phyloP scores from a whole-genome alignment of 2,113 vertebrate species.

The Sorex fumeus region DNA sequence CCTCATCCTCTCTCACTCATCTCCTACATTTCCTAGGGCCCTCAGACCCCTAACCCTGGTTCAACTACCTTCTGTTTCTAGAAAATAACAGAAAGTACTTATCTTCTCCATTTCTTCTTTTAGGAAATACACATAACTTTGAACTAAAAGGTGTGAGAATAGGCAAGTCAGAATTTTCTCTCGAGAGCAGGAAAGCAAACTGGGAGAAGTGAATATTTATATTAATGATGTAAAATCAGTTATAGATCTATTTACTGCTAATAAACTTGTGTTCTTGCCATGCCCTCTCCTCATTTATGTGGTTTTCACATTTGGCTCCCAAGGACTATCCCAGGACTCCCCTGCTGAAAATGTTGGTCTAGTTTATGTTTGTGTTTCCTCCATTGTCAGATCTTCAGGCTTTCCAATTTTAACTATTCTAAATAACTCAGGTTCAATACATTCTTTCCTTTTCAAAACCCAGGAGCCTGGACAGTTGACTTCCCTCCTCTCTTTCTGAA shows the following conservation, averaged over 20 bases:
- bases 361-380: neutral
- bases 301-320: too few relatives aligned
- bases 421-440: neutral
- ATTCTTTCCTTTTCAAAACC: neutral
- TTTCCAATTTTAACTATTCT: neutral
- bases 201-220: neutral
- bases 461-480: neutral
- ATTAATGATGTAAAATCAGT: neutral
- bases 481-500: constrained; percentile 16
- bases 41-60: neutral
- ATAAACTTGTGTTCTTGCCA: too few relatives aligned
- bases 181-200: neutral
- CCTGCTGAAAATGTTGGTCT: too few relatives aligned
- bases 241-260: too few relatives aligned
- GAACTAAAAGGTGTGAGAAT: neutral
- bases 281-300: too few relatives aligned
- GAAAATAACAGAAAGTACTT: neutral
- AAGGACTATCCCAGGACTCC: too few relatives aligned
- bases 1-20: neutral
- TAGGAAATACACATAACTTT: neutral
- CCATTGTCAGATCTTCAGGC: neutral
- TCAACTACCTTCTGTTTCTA: neutral
- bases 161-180: neutral
- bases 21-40: neutral
- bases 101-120: neutral